Evolutionary conservation across 2,113 vertebrate species (phyloP).

Genomic region (Aegithalos caudatus): DNA sequence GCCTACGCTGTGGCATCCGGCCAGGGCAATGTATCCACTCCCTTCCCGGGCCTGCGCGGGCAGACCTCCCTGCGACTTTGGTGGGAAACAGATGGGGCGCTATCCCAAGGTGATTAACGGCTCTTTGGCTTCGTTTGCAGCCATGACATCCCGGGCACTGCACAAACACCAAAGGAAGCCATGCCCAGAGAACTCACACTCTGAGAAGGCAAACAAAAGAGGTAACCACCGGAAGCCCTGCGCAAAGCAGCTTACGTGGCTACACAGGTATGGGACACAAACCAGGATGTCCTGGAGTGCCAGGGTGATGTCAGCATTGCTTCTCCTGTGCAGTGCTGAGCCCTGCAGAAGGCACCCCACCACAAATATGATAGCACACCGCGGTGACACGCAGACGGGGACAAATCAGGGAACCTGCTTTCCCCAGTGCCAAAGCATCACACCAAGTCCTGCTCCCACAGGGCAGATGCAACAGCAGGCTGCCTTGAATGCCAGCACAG

Average conservation of each 20-base stretch:
- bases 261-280: background rate
- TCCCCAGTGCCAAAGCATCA: background rate
- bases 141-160: background rate
- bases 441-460: background rate
- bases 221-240: background rate
- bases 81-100: background rate
- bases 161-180: conserved; percentile 12
- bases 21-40: fast-evolving
- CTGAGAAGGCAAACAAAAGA: conserved; percentile 9
- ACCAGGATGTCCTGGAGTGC: background rate
- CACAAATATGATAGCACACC: fast-evolving
- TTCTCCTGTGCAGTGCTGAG: background rate
- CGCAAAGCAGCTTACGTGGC: background rate
- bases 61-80: background rate
- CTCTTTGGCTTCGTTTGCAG: background rate
- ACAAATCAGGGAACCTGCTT: background rate
- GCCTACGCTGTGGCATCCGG: fast-evolving
- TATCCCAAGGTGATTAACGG: background rate
- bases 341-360: background rate
- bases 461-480: background rate
- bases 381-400: fast-evolving
- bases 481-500: background rate
- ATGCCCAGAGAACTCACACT: background rate
- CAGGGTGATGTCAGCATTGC: background rate
- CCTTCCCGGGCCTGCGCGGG: background rate